phyloP scores from a whole-genome alignment of 2,797 vertebrate species.

The Pangasius macronema region DNA sequence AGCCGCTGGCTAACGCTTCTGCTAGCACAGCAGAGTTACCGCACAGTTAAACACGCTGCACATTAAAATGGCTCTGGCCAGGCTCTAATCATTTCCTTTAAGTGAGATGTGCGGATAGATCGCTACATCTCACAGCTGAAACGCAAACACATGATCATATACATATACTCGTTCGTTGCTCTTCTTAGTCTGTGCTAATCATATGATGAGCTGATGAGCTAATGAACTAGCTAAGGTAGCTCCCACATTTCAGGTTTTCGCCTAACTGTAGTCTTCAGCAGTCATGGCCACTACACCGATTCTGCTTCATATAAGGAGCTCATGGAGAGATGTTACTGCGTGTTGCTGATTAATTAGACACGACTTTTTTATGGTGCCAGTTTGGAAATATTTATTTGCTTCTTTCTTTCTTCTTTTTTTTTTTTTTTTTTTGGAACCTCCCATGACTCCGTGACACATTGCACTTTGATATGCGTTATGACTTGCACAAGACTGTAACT shows the following conservation, averaged over 20 bases:
- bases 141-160: neutral
- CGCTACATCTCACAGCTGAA: neutral
- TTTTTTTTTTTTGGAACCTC: neutral
- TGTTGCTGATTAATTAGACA: neutral
- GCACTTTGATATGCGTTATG: slow-evolving; percentile 5
- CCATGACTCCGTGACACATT: slow-evolving; percentile 4
- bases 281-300: neutral
- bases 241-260: neutral
- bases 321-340: neutral
- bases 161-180: neutral
- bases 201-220: neutral
- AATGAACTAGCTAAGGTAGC: neutral
- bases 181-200: neutral
- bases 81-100: neutral
- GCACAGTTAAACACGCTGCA: neutral
- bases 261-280: neutral
- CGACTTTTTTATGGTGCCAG: neutral
- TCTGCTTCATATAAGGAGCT: neutral
- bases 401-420: too few species aligned
- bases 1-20: neutral
- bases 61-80: neutral
- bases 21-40: neutral
- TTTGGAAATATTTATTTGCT: neutral
- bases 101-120: neutral
- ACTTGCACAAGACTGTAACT: slow-evolving; percentile 27